Base-by-base conservation (phyloP, 2,797 vertebrate species). In the Denticeps clupeoides region DNA sequence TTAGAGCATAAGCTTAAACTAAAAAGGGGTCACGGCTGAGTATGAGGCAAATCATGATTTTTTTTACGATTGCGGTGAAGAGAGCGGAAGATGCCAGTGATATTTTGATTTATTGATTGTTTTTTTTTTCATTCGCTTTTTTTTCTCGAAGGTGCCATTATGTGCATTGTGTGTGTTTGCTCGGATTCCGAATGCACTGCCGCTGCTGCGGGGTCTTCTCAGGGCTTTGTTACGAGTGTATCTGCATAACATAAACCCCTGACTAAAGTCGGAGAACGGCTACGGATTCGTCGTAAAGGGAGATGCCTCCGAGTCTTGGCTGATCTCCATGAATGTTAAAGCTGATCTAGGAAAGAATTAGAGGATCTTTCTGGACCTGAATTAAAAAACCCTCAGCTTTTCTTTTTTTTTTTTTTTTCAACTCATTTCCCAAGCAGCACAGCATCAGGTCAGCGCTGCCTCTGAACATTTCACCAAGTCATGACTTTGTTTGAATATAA, bases 221-320 rank as follows among this genome's bases (percentile, higher is more conserved):
- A 37, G 45, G 24, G 29, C 38, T 60, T 59, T 66, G 53, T 60
- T 73, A 60, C 70, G 69, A 77, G 68, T 32, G 60, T 40, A 49
- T 51, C 49, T 47, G 49, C 7, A 49, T 64, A 62, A 63, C 62
- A 56, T 45, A 68, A 71, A 69, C 74, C 70, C 68, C 59, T 32
- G 60, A 28, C 58, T 65, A 70, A 65, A 71, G 63, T 62, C 62
- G 73, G 23, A 32, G 16, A 19, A 23, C 41, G 26, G 24, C 41
- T 58, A 66, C 67, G 56, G 44, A 12, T 29, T 26, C 15, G 47
- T 38, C 71, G 71, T 64, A 69, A 58, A 69, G 68, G 65, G 66
- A 61, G 60, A 76, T 63, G 77, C 78, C 80, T 74, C 56, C 58
- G 60, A 72, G 75, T 72, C 65, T 77, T 79, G 73, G 77, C 77